phyloP scores from a whole-genome alignment of 2,113 vertebrate species.

The Sander lucioperca region DNA sequence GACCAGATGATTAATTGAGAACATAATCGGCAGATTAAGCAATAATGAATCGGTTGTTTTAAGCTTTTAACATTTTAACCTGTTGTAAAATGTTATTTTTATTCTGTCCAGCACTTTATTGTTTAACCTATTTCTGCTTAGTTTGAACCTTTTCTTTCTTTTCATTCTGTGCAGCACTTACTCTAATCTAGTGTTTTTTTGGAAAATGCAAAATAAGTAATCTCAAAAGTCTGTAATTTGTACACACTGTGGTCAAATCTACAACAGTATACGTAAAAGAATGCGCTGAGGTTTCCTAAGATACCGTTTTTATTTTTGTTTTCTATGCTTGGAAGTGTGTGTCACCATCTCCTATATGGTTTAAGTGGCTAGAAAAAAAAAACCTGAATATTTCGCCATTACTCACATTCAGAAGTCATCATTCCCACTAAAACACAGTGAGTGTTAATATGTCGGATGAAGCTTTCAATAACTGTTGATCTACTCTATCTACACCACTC shows the following conservation, averaged over 20 bases:
- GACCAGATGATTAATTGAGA: too few relatives aligned
- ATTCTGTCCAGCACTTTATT: too few relatives aligned
- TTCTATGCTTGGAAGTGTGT: not conserved
- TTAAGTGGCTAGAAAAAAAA: not conserved
- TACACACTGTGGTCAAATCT: not conserved
- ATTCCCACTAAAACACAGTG: not conserved
- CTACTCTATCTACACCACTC: slow-evolving; percentile 11
- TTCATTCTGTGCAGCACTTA: not conserved
- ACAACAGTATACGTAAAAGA: not conserved
- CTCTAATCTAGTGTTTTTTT: not conserved
- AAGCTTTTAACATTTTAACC: too few relatives aligned
- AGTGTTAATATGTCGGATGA: not conserved
- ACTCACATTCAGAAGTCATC: not conserved
- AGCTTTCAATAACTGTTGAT: not conserved
- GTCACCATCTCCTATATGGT: not conserved
- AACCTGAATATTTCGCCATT: not conserved
- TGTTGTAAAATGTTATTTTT: too few relatives aligned
- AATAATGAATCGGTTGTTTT: not conserved
- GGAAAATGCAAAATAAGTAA: not conserved
- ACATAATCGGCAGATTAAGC: not conserved
- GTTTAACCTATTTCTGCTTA: too few relatives aligned
- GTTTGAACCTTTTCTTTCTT: not conserved
- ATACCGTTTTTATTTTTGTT: not conserved
- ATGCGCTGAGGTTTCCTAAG: not conserved
- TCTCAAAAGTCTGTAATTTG: not conserved